These are phyloP conservation scores for Xestia c-nigrum DNA, from an alignment of 2,888 invertebrate genomes.

Conservation along the genomic window DNA sequence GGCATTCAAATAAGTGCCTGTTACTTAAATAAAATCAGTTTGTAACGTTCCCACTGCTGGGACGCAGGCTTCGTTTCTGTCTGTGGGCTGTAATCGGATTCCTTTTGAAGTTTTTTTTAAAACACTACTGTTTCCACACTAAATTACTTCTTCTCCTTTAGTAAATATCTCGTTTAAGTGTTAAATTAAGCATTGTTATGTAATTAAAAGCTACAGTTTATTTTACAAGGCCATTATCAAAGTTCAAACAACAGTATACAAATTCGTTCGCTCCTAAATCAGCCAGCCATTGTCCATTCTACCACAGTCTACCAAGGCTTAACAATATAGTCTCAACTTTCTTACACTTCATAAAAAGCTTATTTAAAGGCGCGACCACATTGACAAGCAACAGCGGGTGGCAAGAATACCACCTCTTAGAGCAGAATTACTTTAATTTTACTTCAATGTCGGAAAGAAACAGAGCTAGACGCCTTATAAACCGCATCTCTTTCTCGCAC, in stretches of 20 bases:
- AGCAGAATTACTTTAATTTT: not conserved
- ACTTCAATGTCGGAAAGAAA: not conserved
- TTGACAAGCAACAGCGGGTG: slow-evolving; percentile 3
- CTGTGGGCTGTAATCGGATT: not conserved
- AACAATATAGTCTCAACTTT: slow-evolving; percentile 33
- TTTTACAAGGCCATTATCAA: not conserved
- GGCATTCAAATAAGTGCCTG: too few relatives aligned
- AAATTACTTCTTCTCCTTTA: not conserved
- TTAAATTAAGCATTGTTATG: not conserved
- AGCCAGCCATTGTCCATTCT: slow-evolving; percentile 8
- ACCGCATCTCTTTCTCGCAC: not conserved
- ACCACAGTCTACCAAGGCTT: slow-evolving; percentile 21
- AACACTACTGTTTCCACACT: not conserved
- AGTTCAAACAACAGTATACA: not conserved
- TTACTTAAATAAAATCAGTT: too few relatives aligned
- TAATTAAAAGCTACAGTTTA: not conserved
- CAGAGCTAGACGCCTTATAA: not conserved
- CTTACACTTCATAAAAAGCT: slow-evolving; percentile 52
- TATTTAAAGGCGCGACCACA: slow-evolving; percentile 29
- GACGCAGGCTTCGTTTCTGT: too few relatives aligned
- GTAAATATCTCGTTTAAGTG: too few relatives aligned
- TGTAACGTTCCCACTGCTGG: too few relatives aligned
- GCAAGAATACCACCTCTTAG: slow-evolving; percentile 13
- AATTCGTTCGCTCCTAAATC: slow-evolving; percentile 33
- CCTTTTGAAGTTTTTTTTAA: not conserved